Conservation (phyloP, 1,140 invertebrate genomes). For the Hycleus phaleratus region DNA sequence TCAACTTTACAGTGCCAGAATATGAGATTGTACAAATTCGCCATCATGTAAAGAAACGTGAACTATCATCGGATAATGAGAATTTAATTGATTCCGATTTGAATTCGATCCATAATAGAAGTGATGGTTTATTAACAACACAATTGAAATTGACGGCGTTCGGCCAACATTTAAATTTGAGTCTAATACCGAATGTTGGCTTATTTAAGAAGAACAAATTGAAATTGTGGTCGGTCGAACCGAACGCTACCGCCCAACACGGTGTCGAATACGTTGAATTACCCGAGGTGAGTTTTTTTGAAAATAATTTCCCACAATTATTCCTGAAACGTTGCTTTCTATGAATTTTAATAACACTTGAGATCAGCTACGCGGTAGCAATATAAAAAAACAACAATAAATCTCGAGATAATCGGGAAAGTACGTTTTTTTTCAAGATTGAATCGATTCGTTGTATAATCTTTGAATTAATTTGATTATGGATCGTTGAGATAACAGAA, state of each 20-base stretch:
- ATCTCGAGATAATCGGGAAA: no score
- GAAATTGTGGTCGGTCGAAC: slow-evolving; percentile 69
- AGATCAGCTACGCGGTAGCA: no score
- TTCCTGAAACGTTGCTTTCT: no score
- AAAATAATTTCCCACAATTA: background rate
- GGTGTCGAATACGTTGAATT: slow-evolving; percentile 70
- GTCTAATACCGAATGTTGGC: slow-evolving; percentile 62
- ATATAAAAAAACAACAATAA: no score
- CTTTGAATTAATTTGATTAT: no score
- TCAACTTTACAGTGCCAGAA: slow-evolving; percentile 48
- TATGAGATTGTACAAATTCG: slow-evolving; percentile 55
- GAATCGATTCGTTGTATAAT: no score
- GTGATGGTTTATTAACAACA: slow-evolving; percentile 16
- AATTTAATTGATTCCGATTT: slow-evolving; percentile 4
- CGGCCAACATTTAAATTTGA: slow-evolving; percentile 62
- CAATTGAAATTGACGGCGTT: slow-evolving; percentile 70
- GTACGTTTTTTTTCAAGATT: no score
- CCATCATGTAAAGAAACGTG: slow-evolving; percentile 29
- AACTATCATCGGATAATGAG: slow-evolving; percentile 14
- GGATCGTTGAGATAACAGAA: no score
- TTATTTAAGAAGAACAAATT: slow-evolving; percentile 62
- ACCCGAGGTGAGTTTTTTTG: slow-evolving; percentile 49
- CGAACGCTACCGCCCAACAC: slow-evolving; percentile 57
- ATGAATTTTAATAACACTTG: no score
- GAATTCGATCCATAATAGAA: slow-evolving; percentile 5